Evolutionary conservation across 2,113 vertebrate genomes (phyloP).

Genomic region (Cettia cetti): DNA sequence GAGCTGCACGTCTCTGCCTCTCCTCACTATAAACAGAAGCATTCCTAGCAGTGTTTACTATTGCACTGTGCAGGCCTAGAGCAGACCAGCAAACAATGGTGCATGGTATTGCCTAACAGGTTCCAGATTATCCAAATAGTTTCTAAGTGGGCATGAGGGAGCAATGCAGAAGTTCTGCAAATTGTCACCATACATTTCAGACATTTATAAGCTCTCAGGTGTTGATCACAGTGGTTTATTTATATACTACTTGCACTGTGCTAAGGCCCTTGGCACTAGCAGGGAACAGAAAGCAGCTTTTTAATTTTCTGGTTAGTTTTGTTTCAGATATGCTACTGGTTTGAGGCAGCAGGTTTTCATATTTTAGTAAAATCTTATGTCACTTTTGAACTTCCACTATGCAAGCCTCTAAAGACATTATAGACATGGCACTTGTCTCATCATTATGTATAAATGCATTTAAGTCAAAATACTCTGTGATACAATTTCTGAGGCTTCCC

Average conservation of each 20-base stretch:
- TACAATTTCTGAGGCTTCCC: background rate
- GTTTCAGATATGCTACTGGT: background rate
- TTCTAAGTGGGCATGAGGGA: conserved; percentile 47
- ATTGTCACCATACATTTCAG: conserved; percentile 53
- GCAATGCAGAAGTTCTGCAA: conserved; percentile 42
- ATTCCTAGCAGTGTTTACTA: background rate
- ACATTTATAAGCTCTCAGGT: conserved; percentile 47
- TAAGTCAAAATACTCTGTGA: background rate
- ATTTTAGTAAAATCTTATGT: background rate
- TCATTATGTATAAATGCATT: background rate
- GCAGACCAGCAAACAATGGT: conserved; percentile 1
- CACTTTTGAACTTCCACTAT: background rate
- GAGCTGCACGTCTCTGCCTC: background rate
- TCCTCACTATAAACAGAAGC: background rate
- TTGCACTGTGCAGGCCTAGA: background rate
- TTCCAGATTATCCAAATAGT: conserved; percentile 50
- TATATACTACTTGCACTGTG: background rate
- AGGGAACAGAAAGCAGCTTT: background rate
- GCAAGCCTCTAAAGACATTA: background rate
- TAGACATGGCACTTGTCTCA: background rate
- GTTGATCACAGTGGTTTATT: conserved; percentile 46
- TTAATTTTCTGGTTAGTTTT: background rate
- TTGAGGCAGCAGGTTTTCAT: background rate
- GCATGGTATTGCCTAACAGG: conserved; percentile 2
- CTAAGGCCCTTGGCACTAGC: background rate